Conservation (phyloP, 2,888 invertebrate species). For the Crioceris asparagi region DNA sequence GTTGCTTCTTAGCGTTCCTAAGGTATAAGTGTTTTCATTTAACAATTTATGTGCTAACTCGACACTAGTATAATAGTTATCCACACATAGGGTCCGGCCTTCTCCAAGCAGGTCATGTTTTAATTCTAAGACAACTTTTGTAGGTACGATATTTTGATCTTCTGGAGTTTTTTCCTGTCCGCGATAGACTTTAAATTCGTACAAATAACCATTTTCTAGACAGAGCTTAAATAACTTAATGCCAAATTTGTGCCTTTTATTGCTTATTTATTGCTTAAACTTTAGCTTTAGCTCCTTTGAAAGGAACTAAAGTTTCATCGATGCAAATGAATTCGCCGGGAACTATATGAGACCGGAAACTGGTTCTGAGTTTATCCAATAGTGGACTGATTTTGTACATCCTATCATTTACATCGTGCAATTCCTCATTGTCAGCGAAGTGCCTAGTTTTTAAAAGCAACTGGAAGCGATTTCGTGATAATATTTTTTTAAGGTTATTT, state of each 20-base stretch:
- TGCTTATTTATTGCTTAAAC: constrained; percentile 19
- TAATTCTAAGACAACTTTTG: background rate
- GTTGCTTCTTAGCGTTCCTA: background rate
- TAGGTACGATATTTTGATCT: background rate
- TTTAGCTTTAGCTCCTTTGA: constrained; percentile 14
- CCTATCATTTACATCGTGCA: constrained; percentile 7
- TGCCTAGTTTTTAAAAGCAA: background rate
- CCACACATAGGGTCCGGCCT: background rate
- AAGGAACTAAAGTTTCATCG: constrained; percentile 18
- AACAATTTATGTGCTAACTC: background rate
- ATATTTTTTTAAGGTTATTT: background rate
- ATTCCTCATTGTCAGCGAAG: background rate
- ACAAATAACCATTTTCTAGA: constrained; percentile 13
- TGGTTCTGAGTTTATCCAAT: constrained; percentile 14
- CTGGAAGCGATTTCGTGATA: constrained; percentile 1
- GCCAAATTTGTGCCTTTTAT: constrained; percentile 19
- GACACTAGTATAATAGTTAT: background rate
- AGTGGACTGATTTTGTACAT: constrained; percentile 18
- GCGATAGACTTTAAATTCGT: no score
- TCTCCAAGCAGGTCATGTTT: background rate
- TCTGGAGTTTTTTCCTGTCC: background rate
- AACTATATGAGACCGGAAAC: constrained; percentile 7
- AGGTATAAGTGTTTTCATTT: background rate
- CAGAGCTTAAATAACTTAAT: constrained; percentile 17
- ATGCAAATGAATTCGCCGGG: constrained; percentile 13